These are phyloP conservation scores for Periophthalmus magnuspinnatus DNA, from an alignment of 2,797 vertebrate species.

Conservation along the genomic window DNA sequence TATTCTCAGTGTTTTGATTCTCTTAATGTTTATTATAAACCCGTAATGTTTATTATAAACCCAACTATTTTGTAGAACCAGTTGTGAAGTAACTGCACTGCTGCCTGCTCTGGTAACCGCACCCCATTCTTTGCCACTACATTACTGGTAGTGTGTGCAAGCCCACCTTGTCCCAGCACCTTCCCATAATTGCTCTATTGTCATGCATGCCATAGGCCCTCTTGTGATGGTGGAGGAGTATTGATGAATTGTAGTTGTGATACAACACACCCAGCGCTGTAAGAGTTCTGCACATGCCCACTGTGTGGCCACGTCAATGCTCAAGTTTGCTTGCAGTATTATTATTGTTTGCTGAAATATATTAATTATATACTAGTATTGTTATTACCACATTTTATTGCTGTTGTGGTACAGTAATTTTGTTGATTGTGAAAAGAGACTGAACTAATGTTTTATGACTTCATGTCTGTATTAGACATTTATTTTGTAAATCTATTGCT, in stretches of 20 bases:
- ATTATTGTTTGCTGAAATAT: slow-evolving; percentile 69
- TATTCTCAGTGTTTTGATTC: slow-evolving; percentile 67
- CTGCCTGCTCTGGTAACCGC: slow-evolving; percentile 49
- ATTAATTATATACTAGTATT: slow-evolving; percentile 79
- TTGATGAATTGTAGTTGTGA: slow-evolving; percentile 97
- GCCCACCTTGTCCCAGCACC: neutral
- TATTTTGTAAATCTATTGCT: slow-evolving; percentile 99
- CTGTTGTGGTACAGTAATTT: slow-evolving; percentile 65
- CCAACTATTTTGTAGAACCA: slow-evolving; percentile 36
- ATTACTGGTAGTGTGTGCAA: slow-evolving; percentile 60
- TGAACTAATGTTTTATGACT: slow-evolving; percentile 91
- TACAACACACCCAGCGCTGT: slow-evolving; percentile 94
- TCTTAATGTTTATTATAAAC: slow-evolving; percentile 56
- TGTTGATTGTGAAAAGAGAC: slow-evolving; percentile 91
- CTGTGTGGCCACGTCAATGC: slow-evolving; percentile 94
- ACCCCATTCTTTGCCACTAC: slow-evolving; percentile 75
- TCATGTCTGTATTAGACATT: slow-evolving; percentile 99
- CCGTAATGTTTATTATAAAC: slow-evolving; percentile 58
- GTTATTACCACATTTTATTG: slow-evolving; percentile 79
- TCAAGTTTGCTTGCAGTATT: slow-evolving; percentile 93
- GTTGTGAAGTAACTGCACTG: slow-evolving; percentile 21
- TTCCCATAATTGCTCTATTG: slow-evolving; percentile 56
- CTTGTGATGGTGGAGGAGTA: slow-evolving; percentile 84
- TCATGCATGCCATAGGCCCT: slow-evolving; percentile 89
- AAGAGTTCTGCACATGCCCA: slow-evolving; percentile 94